Conservation (phyloP, 37 sponge, comb jelly and placozoan species). For the Ianthella basta region DNA sequence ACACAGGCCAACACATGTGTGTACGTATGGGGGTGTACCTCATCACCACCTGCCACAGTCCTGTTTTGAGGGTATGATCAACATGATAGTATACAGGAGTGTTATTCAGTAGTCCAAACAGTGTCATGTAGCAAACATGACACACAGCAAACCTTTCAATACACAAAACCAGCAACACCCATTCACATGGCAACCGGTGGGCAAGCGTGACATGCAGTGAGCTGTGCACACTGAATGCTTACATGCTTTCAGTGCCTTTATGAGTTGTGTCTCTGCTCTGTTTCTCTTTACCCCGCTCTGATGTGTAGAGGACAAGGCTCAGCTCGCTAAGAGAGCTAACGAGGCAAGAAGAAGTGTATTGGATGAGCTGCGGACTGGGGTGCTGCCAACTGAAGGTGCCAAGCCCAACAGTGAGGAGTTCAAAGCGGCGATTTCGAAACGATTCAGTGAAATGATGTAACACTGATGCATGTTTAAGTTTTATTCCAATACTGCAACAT, state of each 20-base stretch:
- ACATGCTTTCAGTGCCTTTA: no score
- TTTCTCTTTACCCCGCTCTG: no score
- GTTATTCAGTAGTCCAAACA: not conserved
- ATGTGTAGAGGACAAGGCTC: not conserved
- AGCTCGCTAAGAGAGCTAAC: constrained; percentile 48
- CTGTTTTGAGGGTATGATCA: not conserved
- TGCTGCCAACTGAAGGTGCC: no score
- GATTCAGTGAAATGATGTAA: not conserved
- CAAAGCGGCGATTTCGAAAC: not conserved
- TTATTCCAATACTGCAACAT: no score
- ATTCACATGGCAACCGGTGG: no score
- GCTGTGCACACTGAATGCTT: no score
- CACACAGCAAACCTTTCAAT: no score
- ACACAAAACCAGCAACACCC: no score
- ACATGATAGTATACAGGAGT: not conserved
- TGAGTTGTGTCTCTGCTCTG: no score
- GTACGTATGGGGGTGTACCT: not conserved
- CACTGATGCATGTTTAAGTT: no score
- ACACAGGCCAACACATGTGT: constrained; percentile 21
- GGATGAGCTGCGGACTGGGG: constrained; percentile 30
- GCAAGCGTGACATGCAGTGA: no score
- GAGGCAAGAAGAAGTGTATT: constrained; percentile 35
- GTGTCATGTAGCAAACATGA: no score
- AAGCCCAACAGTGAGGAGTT: not conserved
- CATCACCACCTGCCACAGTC: not conserved